A percentile compares a stretch with the other conserved stretches of the same genome.
These are phyloP conservation scores for Potamilus streckersoni DNA, from an alignment of 1,140 invertebrate species.

Conservation along the genomic window DNA sequence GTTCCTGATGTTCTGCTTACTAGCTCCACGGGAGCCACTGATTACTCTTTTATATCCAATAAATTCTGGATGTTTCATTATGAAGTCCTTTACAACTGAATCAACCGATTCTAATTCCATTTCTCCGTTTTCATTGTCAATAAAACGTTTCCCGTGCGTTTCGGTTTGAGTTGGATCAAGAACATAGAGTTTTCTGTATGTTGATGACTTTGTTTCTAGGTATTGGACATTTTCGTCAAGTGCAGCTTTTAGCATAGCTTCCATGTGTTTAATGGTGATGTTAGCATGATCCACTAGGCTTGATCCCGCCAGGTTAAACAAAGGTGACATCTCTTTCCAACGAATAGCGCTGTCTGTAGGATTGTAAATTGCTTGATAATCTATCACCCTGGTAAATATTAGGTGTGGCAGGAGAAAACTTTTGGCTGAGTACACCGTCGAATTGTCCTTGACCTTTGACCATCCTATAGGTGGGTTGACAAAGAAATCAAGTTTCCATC, in stretches of 20 bases:
- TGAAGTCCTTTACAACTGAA: conserved; percentile 15
- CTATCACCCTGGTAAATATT: conserved; percentile 13
- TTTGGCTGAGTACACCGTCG: conserved; percentile 14
- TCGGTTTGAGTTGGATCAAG: conserved; percentile 19
- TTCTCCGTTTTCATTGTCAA: conserved; percentile 35
- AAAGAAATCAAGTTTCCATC: conserved; percentile 26
- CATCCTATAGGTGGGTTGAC: conserved; percentile 29
- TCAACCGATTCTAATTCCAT: conserved; percentile 23
- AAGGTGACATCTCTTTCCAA: conserved; percentile 27
- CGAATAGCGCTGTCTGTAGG: conserved; percentile 26
- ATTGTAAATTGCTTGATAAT: conserved; percentile 7
- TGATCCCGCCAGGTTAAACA: conserved; percentile 25
- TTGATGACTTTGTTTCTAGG: conserved; percentile 32
- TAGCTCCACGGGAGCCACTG: conserved; percentile 7
- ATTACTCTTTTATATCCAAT: conserved; percentile 40
- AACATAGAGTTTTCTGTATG: conserved; percentile 26
- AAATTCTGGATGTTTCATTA: conserved; percentile 33
- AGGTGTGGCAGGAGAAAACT: conserved; percentile 12
- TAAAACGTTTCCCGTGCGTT: conserved; percentile 25
- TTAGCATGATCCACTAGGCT: conserved; percentile 21
- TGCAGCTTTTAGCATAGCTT: conserved; percentile 36
- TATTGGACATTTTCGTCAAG: conserved; percentile 44
- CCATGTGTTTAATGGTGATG: conserved; percentile 30
- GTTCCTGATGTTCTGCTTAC: background rate
- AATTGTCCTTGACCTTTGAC: conserved; percentile 19